These are phyloP conservation scores for Melanotus villosus DNA, from an alignment of 2,888 invertebrate species.

Conservation along the genomic window DNA sequence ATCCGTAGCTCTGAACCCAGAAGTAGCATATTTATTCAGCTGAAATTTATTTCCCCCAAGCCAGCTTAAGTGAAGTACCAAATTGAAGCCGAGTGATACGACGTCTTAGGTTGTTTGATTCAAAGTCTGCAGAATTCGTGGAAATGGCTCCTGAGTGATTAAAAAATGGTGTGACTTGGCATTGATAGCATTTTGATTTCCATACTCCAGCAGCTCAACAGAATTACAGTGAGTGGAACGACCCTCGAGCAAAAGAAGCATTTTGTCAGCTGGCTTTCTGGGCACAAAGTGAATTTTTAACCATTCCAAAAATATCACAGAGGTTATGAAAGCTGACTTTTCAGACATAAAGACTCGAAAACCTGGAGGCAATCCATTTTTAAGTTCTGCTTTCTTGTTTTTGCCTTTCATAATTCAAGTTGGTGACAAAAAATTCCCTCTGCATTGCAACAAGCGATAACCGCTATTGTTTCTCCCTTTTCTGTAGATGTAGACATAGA, in stretches of 20 bases:
- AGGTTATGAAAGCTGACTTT: constrained; percentile 7
- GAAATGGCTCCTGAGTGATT: background rate
- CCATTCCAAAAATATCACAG: background rate
- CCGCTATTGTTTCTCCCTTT: constrained; percentile 59
- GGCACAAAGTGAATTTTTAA: constrained; percentile 53
- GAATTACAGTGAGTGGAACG: constrained; percentile 54
- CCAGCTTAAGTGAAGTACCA: too few relatives aligned
- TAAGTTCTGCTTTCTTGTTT: constrained; percentile 50
- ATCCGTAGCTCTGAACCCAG: too few relatives aligned
- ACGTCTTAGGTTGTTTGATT: too few relatives aligned
- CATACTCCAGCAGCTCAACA: constrained; percentile 50
- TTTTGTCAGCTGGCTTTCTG: constrained; percentile 55
- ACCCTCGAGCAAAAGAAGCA: constrained; percentile 57
- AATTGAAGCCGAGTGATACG: too few relatives aligned
- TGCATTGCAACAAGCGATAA: constrained; percentile 61
- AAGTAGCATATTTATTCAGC: too few relatives aligned
- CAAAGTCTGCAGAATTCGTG: background rate
- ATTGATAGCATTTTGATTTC: constrained; percentile 55
- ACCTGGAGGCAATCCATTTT: constrained; percentile 48
- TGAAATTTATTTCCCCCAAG: too few relatives aligned
- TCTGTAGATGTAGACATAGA: constrained; percentile 52
- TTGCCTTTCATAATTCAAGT: constrained; percentile 55
- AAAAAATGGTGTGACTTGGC: constrained; percentile 52
- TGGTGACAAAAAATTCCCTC: constrained; percentile 58
- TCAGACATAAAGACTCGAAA: constrained; percentile 45